Evolutionary conservation across 2,113 vertebrate genomes (phyloP), one percentile per base, ranked within the genome.

Genomic region (Gopherus evgoodei): DNA sequence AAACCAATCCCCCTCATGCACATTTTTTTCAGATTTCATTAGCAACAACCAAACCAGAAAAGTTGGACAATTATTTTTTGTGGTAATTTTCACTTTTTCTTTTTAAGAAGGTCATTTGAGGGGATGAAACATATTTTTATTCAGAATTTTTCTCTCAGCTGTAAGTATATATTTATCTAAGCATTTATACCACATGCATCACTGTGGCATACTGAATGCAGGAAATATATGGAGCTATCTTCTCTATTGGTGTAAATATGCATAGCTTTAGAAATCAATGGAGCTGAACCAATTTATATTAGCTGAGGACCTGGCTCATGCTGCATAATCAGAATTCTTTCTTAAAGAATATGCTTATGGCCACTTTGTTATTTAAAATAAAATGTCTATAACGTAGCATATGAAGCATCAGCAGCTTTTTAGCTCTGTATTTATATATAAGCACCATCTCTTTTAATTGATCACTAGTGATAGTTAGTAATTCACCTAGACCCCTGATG

Each of bases 101-200:
- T 35, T 14, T 31, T 8, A 29, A 24, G 88, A 89, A 65, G 22
- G 52, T 11, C 24, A 1, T 49, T n/a, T 94, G 81, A 57, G 76
- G 54, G 87, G 52, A 17, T 81, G 84, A 90, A 93, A 52, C 4
- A 90, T n/a, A 82, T 90, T 92, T 88, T 81, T 88, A 5, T 42
- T 54, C 65, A 47, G 75, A 76, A 56, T 6, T 6, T 87, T 95
- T 91, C 81, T 59, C 94, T 80, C 53, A 21, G 3, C 10, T 50
- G 4, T 69, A 54, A 27, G 27, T 2, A 0, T 84, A 52, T 82
- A 81, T 94, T 29, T 35, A 21, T 79, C 62, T 11, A 83, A 81
- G n/a, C n/a, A 79, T 78, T 95, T 96, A 91, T 81, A 44, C 62
- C 79, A 76, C 91, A 96, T 91, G 91, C 92, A 93, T 90, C 93